A percentile compares a stretch with the other conserved stretches of the same genome.
Conservation (phyloP, 2,888 invertebrate genomes). For the Drosophila nigritarsus region DNA sequence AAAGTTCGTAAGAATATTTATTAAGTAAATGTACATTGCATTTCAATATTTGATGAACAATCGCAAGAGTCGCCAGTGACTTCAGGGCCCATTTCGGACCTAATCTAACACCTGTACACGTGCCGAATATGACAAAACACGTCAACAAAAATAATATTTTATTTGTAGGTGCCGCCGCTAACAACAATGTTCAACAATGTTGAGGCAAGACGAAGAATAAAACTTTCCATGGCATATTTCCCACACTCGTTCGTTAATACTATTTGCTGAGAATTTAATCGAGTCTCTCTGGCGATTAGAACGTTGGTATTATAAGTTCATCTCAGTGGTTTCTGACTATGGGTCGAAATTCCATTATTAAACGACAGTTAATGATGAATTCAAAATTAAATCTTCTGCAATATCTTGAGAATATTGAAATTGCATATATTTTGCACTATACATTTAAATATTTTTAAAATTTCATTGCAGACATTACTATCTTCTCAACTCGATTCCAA, state of each 20-base stretch:
- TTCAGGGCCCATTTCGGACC: slow-evolving; percentile 10
- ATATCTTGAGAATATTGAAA: not conserved
- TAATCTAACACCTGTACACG: slow-evolving; percentile 54
- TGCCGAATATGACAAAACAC: slow-evolving; percentile 37
- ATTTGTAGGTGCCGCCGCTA: slow-evolving; percentile 24
- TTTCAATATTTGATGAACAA: slow-evolving; percentile 2
- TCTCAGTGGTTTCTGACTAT: slow-evolving; percentile 5
- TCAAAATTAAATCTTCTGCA: not conserved
- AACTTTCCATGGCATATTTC: slow-evolving; percentile 58
- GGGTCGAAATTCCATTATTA: not conserved
- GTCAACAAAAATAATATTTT: slow-evolving; percentile 1
- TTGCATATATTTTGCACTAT: not conserved
- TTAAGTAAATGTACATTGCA: slow-evolving; percentile 5
- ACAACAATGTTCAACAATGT: slow-evolving; percentile 21
- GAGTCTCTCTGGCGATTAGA: not conserved
- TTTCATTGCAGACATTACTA: slow-evolving; percentile 26
- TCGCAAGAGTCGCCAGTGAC: slow-evolving; percentile 6
- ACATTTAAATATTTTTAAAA: not conserved
- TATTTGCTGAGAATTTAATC: slow-evolving; percentile 14
- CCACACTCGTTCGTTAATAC: slow-evolving; percentile 13
- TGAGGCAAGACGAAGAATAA: slow-evolving; percentile 20
- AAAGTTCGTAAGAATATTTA: not conserved
- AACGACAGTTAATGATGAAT: not conserved
- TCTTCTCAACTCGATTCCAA: slow-evolving; percentile 53
- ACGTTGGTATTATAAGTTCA: slow-evolving; percentile 9